phyloP scores from a whole-genome alignment of 1,140 invertebrate species.

The Pseudomyrmex dendroicus region DNA sequence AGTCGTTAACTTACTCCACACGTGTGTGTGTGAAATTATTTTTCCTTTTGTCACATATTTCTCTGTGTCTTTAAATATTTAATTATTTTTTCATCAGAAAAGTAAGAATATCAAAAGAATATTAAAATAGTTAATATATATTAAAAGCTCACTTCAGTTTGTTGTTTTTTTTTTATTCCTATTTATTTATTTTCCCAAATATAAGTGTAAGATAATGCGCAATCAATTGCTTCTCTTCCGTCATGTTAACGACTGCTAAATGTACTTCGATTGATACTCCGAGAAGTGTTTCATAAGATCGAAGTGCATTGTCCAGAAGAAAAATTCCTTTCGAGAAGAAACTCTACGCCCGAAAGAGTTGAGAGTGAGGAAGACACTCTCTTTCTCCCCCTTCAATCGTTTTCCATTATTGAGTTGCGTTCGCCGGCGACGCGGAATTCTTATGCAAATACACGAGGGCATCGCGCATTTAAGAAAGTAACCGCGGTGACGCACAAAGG shows the following conservation, averaged over 20 bases:
- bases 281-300: not conserved
- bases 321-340: no score
- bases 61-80: no score
- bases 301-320: not conserved
- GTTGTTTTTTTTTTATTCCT: no score
- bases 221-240: no score
- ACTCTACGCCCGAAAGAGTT: not conserved
- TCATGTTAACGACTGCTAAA: no score
- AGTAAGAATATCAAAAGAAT: no score
- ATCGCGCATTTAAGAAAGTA: slow-evolving; percentile 53
- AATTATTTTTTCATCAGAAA: no score
- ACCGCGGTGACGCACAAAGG: slow-evolving; percentile 46
- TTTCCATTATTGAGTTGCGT: slow-evolving; percentile 26
- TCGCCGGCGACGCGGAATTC: slow-evolving; percentile 62
- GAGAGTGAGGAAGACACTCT: not conserved
- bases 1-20: not conserved
- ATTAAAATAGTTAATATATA: no score
- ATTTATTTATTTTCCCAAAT: no score
- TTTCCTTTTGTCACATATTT: not conserved
- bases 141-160: no score
- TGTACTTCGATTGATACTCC: no score
- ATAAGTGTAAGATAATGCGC: no score
- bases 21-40: not conserved
- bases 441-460: slow-evolving; percentile 61
- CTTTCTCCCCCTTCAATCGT: not conserved